phyloP scores from a whole-genome alignment of 1,140 invertebrate genomes.

The Anastrepha ludens region DNA sequence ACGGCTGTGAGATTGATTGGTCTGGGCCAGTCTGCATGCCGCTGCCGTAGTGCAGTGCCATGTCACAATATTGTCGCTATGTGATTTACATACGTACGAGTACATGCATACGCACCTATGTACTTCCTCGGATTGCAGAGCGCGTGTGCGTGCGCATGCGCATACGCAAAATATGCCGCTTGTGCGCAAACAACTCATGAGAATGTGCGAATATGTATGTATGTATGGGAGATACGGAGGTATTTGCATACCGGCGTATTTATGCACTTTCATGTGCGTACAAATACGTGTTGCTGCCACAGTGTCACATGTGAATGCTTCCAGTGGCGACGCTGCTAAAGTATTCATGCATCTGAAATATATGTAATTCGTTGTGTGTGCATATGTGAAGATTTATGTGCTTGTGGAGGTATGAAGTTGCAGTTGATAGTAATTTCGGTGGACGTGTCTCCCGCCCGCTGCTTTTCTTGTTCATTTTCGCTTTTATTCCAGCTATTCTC shows the following conservation, averaged over 20 bases:
- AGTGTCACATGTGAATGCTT: background rate
- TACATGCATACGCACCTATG: background rate
- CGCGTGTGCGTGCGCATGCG: constrained; percentile 13
- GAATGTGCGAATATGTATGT: background rate
- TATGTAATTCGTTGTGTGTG: too few relatives aligned
- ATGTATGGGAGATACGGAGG: background rate
- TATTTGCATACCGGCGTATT: background rate
- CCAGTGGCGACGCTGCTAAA: too few relatives aligned
- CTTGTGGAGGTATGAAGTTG: too few relatives aligned
- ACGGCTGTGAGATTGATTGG: constrained; percentile 24
- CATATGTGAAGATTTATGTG: too few relatives aligned
- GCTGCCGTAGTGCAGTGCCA: background rate
- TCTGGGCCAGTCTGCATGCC: background rate
- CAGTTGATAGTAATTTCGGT: too few relatives aligned
- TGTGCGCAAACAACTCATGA: background rate
- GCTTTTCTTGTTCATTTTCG: too few relatives aligned
- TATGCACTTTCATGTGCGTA: constrained; percentile 1
- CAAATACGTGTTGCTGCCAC: background rate
- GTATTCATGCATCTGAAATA: too few relatives aligned
- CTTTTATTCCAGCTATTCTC: too few relatives aligned
- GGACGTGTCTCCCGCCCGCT: too few relatives aligned
- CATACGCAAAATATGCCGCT: constrained; percentile 8
- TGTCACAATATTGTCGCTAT: background rate
- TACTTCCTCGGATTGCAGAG: background rate
- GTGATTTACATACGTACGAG: background rate